Base-by-base conservation (phyloP, 2,888 invertebrate species). In the Blastobasis lacticolella region DNA sequence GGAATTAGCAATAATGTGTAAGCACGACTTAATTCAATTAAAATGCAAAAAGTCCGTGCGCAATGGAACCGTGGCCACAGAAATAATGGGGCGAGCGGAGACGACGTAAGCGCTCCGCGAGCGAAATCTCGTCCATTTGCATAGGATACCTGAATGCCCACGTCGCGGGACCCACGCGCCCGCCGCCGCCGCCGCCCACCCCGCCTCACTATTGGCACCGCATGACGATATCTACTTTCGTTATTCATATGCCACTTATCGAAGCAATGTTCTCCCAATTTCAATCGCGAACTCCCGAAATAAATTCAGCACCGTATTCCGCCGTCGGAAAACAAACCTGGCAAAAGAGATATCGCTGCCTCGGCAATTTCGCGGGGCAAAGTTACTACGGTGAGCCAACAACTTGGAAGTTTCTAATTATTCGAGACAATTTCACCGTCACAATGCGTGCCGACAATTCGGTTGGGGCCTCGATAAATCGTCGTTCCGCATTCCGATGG, bases 401-500 rank as follows among this genome's bases (percentile, higher is more conserved):
- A 50, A 37, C 40, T 49, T 23, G 46, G 57, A 67, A 72, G 64
- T 72, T 75, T 77, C 69, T 72, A 72, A 78, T 73, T 75, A 73
- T 71, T 70, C 67, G 64, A 67, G 63, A 69, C 66, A 63, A 71
- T 83, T 81, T 81, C 81, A 75, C 78, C 67, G 58, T 67, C 67
- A 64, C 67, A 69, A 68, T 64, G 73, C 70, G 71, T 67, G 64
- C 62, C 67, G 65, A 69, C 65, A 73, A 75, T 75, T 76, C 77
- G 66, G 71, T 73, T 67, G 69, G 70, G 73, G 61, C 66, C 64
- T 67, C 66, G 69, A 77, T 76, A 78, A 84, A 82, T 81, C 67
- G 75, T 63, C 71, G 81, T 85, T 83, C 87, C 85, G 85, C 85
- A 86, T 87, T 86, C 87, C 85, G 58, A 78, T 75, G 79, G 75